These are phyloP conservation scores for Armadillidium nasatum DNA, from an alignment of 1,140 invertebrate genomes.

Conservation along the genomic window DNA sequence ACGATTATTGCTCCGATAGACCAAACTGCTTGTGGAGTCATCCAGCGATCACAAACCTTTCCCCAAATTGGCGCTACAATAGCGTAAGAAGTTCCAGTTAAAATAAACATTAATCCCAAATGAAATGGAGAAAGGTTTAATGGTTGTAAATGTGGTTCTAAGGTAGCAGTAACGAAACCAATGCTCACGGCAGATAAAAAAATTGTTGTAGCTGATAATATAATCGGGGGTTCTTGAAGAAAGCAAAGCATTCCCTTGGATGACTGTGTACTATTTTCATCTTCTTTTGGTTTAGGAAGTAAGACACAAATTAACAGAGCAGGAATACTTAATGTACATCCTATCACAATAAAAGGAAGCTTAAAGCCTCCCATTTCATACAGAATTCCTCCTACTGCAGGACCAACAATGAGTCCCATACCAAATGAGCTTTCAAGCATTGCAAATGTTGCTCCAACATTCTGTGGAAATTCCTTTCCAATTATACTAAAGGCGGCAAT, in stretches of 20 bases:
- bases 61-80: constrained; percentile 74
- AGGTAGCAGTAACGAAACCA: constrained; percentile 71
- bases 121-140: constrained; percentile 68
- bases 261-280: neutral
- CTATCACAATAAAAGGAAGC: constrained; percentile 78
- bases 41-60: constrained; percentile 65
- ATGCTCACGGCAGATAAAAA: constrained; percentile 72
- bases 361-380: constrained; percentile 77
- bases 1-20: constrained; percentile 64
- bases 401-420: constrained; percentile 79
- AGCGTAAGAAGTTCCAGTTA: constrained; percentile 79
- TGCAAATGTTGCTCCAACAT: constrained; percentile 83
- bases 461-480: constrained; percentile 83
- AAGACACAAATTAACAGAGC: neutral
- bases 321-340: constrained; percentile 57
- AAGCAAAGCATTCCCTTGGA: constrained; percentile 45
- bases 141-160: constrained; percentile 73
- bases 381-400: constrained; percentile 73
- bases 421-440: constrained; percentile 85
- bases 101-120: constrained; percentile 77
- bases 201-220: constrained; percentile 62
- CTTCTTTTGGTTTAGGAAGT: neutral
- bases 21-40: constrained; percentile 63
- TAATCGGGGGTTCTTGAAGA: constrained; percentile 48
- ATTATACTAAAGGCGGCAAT: constrained; percentile 71